Percentiles rank a stretch among this genome's conserved stretches.
Evolutionary conservation across 2,113 vertebrate genomes (phyloP).

Genomic region (Bufo gargarizans): DNA sequence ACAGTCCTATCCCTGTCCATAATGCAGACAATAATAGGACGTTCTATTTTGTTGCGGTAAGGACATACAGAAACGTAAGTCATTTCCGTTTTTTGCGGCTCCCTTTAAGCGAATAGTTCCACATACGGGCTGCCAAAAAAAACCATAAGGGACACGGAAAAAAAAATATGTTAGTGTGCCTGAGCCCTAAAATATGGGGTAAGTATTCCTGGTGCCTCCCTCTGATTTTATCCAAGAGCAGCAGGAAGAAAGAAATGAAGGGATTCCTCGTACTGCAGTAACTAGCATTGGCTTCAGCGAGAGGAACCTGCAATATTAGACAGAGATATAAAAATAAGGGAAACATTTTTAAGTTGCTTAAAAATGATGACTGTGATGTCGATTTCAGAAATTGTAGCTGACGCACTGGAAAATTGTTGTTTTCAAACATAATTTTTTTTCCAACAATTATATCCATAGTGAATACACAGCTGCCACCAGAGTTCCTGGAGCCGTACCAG

Average conservation of each 20-base stretch:
- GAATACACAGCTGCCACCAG: constrained; percentile 67
- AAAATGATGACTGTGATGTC: background rate
- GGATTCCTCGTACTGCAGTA: background rate
- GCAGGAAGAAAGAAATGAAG: no score
- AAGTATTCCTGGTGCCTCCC: no score
- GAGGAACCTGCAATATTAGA: background rate
- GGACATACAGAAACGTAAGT: no score
- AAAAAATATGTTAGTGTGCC: no score
- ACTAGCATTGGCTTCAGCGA: background rate
- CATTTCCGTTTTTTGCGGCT: no score
- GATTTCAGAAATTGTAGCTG: background rate
- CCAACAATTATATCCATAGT: constrained; percentile 64
- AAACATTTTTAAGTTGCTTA: background rate
- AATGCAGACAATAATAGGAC: no score
- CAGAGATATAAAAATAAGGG: background rate
- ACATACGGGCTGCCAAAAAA: no score
- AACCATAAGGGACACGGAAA: no score
- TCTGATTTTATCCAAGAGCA: no score
- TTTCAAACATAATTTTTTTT: background rate
- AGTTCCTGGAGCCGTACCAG: constrained; percentile 73
- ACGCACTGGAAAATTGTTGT: background rate
- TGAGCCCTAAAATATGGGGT: background rate
- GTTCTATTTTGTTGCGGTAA: no score
- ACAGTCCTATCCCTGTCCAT: no score
- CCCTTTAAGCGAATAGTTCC: no score